These are phyloP conservation scores for Arvicola amphibius DNA, from an alignment of 2,797 vertebrate genomes.

Conservation along the genomic window DNA sequence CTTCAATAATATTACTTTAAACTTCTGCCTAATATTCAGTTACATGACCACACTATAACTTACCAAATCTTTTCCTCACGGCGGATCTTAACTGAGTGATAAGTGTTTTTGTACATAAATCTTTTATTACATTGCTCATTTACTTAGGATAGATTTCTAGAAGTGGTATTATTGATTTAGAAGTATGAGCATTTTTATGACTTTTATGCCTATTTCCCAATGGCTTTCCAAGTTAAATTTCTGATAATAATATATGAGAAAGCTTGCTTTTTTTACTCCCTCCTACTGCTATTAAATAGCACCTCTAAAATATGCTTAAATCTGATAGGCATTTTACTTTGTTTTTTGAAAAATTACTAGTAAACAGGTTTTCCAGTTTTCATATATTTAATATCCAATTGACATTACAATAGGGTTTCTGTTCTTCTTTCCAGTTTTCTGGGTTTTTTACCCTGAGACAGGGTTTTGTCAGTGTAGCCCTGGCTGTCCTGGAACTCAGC, in stretches of 20 bases:
- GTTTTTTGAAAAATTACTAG: conserved; percentile 32
- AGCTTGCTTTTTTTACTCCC: conserved; percentile 45
- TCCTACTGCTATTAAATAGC: conserved; percentile 29
- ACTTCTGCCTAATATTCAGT: conserved; percentile 74
- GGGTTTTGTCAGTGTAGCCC: not conserved
- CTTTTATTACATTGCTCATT: conserved; percentile 71
- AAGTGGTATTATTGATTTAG: conserved; percentile 72
- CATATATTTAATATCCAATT: not conserved
- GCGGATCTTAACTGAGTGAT: conserved; percentile 67
- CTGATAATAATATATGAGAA: conserved; percentile 42
- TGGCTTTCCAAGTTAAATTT: conserved; percentile 70
- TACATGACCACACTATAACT: conserved; percentile 66
- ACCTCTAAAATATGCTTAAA: conserved; percentile 45
- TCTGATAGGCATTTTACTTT: conserved; percentile 61
- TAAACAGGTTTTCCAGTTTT: not conserved
- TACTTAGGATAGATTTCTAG: conserved; percentile 76
- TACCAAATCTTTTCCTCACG: conserved; percentile 70
- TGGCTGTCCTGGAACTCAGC: not conserved
- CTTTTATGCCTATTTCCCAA: conserved; percentile 56
- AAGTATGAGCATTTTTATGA: conserved; percentile 71
- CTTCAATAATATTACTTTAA: conserved; percentile 75
- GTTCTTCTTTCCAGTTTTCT: not conserved
- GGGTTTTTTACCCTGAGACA: not conserved
- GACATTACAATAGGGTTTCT: conserved; percentile 25
- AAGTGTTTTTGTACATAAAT: conserved; percentile 79